phyloP scores from a whole-genome alignment of 2,113 vertebrate genomes.

The Trogon surrucura region DNA sequence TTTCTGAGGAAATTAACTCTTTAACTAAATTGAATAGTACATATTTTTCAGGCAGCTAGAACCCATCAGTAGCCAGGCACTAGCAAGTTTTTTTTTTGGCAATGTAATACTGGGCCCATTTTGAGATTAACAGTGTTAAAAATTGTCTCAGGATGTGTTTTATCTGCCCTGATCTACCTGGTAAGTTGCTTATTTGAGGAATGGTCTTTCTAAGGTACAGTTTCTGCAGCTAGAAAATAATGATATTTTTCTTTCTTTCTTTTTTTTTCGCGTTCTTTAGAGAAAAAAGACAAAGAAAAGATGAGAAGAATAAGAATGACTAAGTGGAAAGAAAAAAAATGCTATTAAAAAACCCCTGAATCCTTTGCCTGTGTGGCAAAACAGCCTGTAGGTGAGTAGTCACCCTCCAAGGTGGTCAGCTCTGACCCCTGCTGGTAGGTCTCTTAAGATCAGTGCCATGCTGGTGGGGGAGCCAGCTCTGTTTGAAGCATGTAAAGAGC shows the following conservation, averaged over 20 bases:
- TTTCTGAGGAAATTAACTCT: background rate
- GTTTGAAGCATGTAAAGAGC: background rate
- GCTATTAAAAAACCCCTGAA: background rate
- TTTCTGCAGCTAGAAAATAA: background rate
- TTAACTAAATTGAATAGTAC: background rate
- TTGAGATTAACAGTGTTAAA: background rate
- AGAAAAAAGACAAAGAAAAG: background rate
- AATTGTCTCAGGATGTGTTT: background rate
- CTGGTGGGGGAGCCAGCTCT: fast-evolving
- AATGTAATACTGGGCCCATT: background rate
- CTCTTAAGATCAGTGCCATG: background rate
- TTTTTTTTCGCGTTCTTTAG: background rate
- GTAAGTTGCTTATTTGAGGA: background rate
- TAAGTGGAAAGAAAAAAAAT: background rate
- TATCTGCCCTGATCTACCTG: background rate
- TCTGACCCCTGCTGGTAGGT: background rate
- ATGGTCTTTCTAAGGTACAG: background rate
- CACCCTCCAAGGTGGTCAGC: background rate
- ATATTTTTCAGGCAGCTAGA: background rate
- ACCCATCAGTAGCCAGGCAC: too few relatives aligned
- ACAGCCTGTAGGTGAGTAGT: background rate
- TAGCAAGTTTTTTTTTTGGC: background rate
- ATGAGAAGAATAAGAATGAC: background rate
- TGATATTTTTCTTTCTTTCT: background rate
- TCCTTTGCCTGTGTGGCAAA: background rate